phyloP scores from a whole-genome alignment of 2,113 vertebrate genomes.

The Lepus europaeus region DNA sequence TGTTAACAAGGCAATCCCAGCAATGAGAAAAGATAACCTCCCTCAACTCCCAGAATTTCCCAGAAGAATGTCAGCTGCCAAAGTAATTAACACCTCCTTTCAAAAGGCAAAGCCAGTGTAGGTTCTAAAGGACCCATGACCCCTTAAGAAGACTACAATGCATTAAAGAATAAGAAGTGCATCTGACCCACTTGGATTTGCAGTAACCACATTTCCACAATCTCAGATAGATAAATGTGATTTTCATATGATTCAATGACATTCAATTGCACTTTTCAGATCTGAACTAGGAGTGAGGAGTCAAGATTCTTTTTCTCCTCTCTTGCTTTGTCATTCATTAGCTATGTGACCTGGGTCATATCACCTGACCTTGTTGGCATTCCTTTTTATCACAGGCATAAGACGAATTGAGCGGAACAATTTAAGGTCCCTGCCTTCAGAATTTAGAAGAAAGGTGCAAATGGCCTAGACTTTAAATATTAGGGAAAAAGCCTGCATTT shows the following conservation, averaged over 20 bases:
- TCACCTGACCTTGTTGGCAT: neutral
- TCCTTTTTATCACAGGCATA: neutral
- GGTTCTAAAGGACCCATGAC: neutral
- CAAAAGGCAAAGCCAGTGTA: constrained; percentile 13
- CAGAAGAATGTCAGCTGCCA: constrained; percentile 4
- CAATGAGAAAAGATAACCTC: neutral
- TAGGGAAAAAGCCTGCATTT: constrained; percentile 1
- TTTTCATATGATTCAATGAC: neutral
- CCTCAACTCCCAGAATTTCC: neutral
- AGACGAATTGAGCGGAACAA: neutral
- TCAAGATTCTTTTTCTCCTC: neutral
- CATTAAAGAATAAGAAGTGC: neutral
- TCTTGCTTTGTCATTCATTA: neutral
- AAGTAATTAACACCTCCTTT: neutral
- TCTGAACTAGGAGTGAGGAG: neutral
- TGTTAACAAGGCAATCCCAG: constrained; percentile 23
- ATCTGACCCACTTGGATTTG: neutral
- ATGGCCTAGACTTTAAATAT: neutral
- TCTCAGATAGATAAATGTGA: neutral
- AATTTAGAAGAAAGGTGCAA: constrained; percentile 17
- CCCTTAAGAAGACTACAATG: neutral
- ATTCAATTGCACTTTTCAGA: too few relatives aligned
- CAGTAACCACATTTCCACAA: neutral
- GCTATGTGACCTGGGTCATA: neutral
- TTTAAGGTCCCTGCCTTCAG: neutral